Evolutionary conservation across 2,797 vertebrate genomes (phyloP).

Genomic region (Phalanger gymnotis): DNA sequence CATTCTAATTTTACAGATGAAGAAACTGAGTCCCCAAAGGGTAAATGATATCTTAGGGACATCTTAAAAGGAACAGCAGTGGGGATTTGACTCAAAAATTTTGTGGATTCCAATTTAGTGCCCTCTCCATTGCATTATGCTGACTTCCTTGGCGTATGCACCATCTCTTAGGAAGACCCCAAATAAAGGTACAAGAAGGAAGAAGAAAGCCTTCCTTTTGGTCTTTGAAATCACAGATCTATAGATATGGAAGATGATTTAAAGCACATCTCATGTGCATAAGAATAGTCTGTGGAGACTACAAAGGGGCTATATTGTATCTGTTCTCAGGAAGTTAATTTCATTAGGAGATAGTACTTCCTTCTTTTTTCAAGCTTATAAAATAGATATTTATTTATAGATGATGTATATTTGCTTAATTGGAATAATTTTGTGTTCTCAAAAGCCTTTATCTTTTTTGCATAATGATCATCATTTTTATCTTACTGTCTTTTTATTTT

Average conservation of each 20-base stretch:
- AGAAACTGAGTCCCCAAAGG: not conserved
- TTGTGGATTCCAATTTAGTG: not conserved
- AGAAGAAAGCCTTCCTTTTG: not conserved
- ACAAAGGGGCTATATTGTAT: not conserved
- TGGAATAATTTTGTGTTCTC: conserved; percentile 63
- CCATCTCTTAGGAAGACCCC: not conserved
- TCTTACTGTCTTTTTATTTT: too few species aligned
- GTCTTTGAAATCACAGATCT: not conserved
- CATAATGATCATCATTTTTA: too few species aligned
- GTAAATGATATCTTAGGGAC: not conserved
- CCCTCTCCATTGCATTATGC: not conserved
- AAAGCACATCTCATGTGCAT: not conserved
- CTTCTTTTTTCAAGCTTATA: conserved; percentile 64
- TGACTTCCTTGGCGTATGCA: not conserved
- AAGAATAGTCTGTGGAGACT: not conserved
- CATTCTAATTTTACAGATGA: not conserved
- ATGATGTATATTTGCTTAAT: conserved; percentile 68
- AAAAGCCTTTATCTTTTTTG: conserved; percentile 43
- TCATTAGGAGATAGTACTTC: too few species aligned
- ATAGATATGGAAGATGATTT: not conserved
- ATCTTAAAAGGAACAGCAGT: not conserved
- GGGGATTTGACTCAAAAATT: not conserved
- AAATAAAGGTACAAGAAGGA: not conserved
- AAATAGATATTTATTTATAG: conserved; percentile 83
- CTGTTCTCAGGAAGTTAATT: too few species aligned